Evolutionary conservation across 2,797 vertebrate species (phyloP).

Genomic region (Oryzias dopingdopingensis): DNA sequence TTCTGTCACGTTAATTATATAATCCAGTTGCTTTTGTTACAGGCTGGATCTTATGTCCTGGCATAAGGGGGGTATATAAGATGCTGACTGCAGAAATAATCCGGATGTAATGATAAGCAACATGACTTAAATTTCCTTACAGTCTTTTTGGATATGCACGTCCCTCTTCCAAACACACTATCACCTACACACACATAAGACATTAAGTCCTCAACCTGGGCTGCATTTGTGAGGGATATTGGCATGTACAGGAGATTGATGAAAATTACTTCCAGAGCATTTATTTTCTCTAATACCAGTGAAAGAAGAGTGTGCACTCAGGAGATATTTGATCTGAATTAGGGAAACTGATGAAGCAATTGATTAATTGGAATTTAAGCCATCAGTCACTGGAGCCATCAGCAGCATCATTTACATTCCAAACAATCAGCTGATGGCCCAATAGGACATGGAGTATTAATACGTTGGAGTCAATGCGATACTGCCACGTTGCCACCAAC

Average conservation of each 20-base stretch:
- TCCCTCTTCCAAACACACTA: slow-evolving; percentile 25
- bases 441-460: slow-evolving; percentile 87
- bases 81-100: background rate
- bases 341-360: slow-evolving; percentile 95
- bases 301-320: slow-evolving; percentile 86
- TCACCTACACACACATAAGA: slow-evolving; percentile 72
- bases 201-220: slow-evolving; percentile 75
- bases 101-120: background rate
- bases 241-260: slow-evolving; percentile 87
- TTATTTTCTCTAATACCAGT: slow-evolving; percentile 89
- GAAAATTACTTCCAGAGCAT: slow-evolving; percentile 90
- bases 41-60: slow-evolving; percentile 61
- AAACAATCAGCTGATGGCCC: slow-evolving; percentile 93
- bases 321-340: slow-evolving; percentile 99
- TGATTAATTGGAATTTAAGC: slow-evolving; percentile 99
- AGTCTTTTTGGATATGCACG: slow-evolving; percentile 43
- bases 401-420: slow-evolving; percentile 96
- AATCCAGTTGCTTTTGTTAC: slow-evolving; percentile 51
- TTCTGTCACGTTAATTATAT: slow-evolving; percentile 62
- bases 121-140: background rate
- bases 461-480: slow-evolving; percentile 85
- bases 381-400: slow-evolving; percentile 95
- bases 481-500: slow-evolving; percentile 73
- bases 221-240: slow-evolving; percentile 77
- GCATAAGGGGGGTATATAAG: slow-evolving; percentile 54